Conservation (phyloP, 2,797 vertebrate species). For the Anomalospiza imberbis region DNA sequence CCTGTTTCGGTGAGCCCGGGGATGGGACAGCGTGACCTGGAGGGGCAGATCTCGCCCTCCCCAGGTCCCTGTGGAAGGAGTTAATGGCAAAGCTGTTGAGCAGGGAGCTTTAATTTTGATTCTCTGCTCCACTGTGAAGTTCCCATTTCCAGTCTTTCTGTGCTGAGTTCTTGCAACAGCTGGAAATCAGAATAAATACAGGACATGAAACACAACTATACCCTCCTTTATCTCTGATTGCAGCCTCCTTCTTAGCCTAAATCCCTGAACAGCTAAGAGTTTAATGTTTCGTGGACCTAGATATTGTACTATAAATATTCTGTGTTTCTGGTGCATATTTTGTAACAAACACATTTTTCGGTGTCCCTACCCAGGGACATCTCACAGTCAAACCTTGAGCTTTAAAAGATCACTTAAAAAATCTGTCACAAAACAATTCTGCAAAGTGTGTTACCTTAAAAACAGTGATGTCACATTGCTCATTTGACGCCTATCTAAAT, state of each 20-base stretch:
- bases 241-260: not conserved
- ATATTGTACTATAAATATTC: not conserved
- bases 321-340: not conserved
- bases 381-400: not conserved
- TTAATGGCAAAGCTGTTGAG: not conserved
- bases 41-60: not conserved
- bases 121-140: not conserved
- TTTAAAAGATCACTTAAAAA: not conserved
- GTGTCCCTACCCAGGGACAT: not conserved
- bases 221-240: not conserved
- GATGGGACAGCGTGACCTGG: not conserved
- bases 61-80: not conserved
- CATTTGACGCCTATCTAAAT: not conserved
- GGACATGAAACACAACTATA: not conserved
- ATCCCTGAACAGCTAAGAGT: not conserved
- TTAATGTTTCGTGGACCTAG: not conserved
- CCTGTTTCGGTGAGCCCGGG: accelerated
- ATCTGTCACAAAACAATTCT: not conserved
- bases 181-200: not conserved
- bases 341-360: not conserved
- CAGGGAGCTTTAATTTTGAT: not conserved
- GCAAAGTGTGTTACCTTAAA: not conserved
- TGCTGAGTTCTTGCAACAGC: not conserved
- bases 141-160: not conserved
- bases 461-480: not conserved